Base-by-base conservation (phyloP, 2,797 vertebrate species). In the Capromys pilorides region DNA sequence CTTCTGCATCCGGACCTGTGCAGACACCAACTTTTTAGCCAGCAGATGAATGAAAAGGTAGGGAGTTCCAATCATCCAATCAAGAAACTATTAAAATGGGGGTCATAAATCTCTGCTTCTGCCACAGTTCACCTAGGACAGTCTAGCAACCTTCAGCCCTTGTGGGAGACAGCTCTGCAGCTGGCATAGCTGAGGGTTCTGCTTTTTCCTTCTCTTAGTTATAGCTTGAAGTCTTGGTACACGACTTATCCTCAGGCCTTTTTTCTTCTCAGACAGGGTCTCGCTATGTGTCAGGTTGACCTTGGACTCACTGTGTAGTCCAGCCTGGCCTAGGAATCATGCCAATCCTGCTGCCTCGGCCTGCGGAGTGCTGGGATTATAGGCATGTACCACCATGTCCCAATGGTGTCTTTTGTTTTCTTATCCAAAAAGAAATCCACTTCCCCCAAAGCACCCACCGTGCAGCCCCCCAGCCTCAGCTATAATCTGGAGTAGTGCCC, bases 1-100 rank as follows among this genome's bases (percentile, higher is more conserved):
- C 92, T 94, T 54, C 19, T 86, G 85, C 87, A 64, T 64, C 61
- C 59, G 87, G 89, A 21, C 59, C 49, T 92, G 39, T 73, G 66
- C 93, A 82, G 95, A 96, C 82, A 96, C 87, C 85, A 71, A 95
- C 93, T 87, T 91, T 93, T 94, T 86, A 95, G 87, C 78, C 64
- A 75, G 86, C 81, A 94, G 91, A 96, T 7, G 2, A 77, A 96
- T 4, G 1, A 31, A 96, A 91, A 80, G n/a, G 86, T 0, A 91
- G 81, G 61, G 82, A 73, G 26, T 49, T 90, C 86, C 69, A 92
- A 75, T 77, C 59, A 86, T 83, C 66, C 89, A 81, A 92, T 93
- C 93, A 93, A 94, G 64, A 94, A 24, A 71, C 82, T 85, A 96
- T 96, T 86, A 95, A 95, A 94, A 92, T 69, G 73, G 67, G 54